A percentile compares a stretch with the other conserved stretches of the same genome.
phyloP scores from a whole-genome alignment of 2,797 vertebrate genomes.

The Coregonus sp. region DNA sequence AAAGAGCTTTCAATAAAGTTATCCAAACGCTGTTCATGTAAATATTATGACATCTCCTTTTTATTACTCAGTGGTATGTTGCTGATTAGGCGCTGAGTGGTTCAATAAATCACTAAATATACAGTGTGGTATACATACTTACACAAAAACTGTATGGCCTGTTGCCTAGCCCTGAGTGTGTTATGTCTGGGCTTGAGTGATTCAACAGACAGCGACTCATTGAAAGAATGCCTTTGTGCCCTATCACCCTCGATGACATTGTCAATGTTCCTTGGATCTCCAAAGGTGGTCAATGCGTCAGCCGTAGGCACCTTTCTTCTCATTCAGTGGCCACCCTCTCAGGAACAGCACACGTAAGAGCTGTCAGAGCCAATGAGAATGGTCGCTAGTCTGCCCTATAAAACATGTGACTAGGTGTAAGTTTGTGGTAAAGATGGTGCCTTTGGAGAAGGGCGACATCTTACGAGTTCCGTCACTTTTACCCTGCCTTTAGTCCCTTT shows the following conservation, averaged over 20 bases:
- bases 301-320: constrained; percentile 50
- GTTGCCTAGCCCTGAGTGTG: constrained; percentile 22
- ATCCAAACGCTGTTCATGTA: constrained; percentile 42
- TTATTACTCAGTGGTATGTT: constrained; percentile 37
- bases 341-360: constrained; percentile 56
- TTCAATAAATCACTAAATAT: constrained; percentile 34
- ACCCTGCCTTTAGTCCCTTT: no score
- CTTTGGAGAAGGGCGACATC: no score
- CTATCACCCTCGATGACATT: constrained; percentile 23
- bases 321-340: constrained; percentile 40
- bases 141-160: constrained; percentile 1
- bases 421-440: constrained; percentile 10
- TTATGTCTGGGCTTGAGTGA: constrained; percentile 34
- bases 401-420: constrained; percentile 61
- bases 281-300: constrained; percentile 46
- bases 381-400: constrained; percentile 54
- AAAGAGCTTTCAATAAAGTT: constrained; percentile 54
- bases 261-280: constrained; percentile 57
- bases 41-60: constrained; percentile 52
- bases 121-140: constrained; percentile 13
- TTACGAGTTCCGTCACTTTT: no score
- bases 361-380: constrained; percentile 57
- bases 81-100: constrained; percentile 21
- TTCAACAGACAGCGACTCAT: constrained; percentile 34
- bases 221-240: constrained; percentile 45